Evolutionary conservation across 2,888 invertebrate genomes (phyloP).

Genomic region (Rhyacophila evoluta): DNA sequence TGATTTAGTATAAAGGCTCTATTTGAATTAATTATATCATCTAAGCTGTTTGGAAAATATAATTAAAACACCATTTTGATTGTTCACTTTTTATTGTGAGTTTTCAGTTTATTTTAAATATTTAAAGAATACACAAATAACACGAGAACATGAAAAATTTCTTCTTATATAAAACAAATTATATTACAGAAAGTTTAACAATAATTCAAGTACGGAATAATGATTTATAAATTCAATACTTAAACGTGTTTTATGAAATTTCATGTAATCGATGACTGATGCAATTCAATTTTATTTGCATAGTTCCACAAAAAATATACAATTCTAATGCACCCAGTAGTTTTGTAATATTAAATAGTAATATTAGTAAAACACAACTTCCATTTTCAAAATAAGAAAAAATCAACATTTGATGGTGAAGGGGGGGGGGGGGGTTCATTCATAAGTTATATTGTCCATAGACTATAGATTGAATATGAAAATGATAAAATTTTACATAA

Average conservation of each 20-base stretch:
- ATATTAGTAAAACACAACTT: no score
- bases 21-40: no score
- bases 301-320: neutral
- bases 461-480: no score
- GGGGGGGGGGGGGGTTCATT: no score
- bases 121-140: slow-evolving; percentile 53
- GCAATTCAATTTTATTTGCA: neutral
- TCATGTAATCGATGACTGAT: neutral
- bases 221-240: neutral
- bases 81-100: slow-evolving; percentile 36
- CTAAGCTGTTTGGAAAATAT: no score
- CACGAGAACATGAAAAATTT: slow-evolving; percentile 51
- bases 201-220: slow-evolving; percentile 25
- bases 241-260: slow-evolving; percentile 3
- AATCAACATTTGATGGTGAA: no score
- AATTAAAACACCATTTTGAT: neutral
- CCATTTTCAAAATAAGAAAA: no score
- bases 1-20: no score
- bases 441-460: no score
- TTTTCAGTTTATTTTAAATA: slow-evolving; percentile 39
- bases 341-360: no score
- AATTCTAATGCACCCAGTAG: no score
- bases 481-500: no score
- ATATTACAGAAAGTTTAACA: slow-evolving; percentile 20
- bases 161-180: slow-evolving; percentile 50